Evolutionary conservation across 2,888 invertebrate genomes (phyloP).

Genomic region (Apamea sordens): DNA sequence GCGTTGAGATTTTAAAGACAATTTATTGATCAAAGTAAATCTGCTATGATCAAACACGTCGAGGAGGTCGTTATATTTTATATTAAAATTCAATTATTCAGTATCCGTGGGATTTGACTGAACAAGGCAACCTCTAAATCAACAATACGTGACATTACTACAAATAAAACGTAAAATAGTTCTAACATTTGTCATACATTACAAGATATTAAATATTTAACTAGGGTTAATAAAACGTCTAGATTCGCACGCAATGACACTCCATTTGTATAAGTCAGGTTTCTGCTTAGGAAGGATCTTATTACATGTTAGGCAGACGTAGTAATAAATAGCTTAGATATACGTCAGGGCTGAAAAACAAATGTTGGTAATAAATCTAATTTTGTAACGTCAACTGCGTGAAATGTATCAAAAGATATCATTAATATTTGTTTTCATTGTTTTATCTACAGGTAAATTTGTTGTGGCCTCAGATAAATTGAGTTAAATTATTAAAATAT

Average conservation of each 20-base stretch:
- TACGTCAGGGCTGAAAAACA: conserved; percentile 10
- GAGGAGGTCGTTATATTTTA: not conserved
- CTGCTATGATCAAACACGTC: too few species aligned
- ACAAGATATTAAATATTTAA: conserved; percentile 39
- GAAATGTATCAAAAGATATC: not conserved
- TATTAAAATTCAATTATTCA: not conserved
- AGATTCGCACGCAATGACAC: conserved; percentile 36
- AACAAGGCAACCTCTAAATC: not conserved
- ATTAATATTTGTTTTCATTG: not conserved
- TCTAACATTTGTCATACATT: not conserved
- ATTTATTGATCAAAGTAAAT: not conserved
- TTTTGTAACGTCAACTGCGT: not conserved
- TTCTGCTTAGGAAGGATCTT: conserved; percentile 32
- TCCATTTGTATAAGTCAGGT: conserved; percentile 56
- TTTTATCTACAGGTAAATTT: not conserved
- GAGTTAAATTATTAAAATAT: not conserved
- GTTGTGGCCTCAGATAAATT: not conserved
- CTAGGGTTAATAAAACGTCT: conserved; percentile 47
- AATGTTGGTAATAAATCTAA: conserved; percentile 8
- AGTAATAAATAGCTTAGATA: conserved; percentile 32
- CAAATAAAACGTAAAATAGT: conserved; percentile 2
- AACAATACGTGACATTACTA: not conserved
- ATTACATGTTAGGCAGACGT: conserved; percentile 38
- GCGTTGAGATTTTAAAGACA: not conserved
- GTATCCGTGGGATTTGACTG: not conserved